A percentile compares a stretch with the other conserved stretches of the same genome.
Evolutionary conservation across 2,888 invertebrate species (phyloP).

Genomic region (Serripes groenlandicus): DNA sequence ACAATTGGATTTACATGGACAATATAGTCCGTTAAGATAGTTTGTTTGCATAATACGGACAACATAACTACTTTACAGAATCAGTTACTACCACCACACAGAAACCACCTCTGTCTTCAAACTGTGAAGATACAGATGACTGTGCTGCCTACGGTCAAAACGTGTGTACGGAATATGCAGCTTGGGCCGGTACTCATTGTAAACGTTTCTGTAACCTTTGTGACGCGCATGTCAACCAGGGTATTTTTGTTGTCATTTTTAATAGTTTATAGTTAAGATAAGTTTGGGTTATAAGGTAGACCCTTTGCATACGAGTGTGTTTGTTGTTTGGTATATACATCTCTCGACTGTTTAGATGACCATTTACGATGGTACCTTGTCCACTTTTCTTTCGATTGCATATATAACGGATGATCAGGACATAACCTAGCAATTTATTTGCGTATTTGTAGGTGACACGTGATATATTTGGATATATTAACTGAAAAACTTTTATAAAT

Average conservation of each 20-base stretch:
- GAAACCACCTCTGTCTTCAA: not conserved
- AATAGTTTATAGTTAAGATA: too few relatives aligned
- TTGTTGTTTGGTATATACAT: not conserved
- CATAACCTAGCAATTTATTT: too few relatives aligned
- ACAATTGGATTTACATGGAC: too few relatives aligned
- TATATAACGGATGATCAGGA: too few relatives aligned
- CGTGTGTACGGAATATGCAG: constrained; percentile 59
- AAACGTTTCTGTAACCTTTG: constrained; percentile 59
- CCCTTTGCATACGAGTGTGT: not conserved
- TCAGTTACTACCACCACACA: constrained; percentile 23
- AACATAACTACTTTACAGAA: not conserved
- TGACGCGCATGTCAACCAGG: constrained; percentile 6
- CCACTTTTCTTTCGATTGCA: not conserved
- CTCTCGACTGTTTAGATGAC: not conserved
- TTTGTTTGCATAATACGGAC: too few relatives aligned
- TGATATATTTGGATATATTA: too few relatives aligned
- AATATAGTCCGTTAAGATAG: too few relatives aligned
- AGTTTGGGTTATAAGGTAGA: too few relatives aligned
- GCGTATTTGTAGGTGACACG: too few relatives aligned
- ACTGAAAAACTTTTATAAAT: too few relatives aligned
- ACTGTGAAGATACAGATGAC: constrained; percentile 61
- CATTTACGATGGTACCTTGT: not conserved
- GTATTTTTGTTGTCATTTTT: not conserved
- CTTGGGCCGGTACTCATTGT: constrained; percentile 66
- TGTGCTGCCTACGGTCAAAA: constrained; percentile 59